These are phyloP conservation scores for Buphagus erythrorhynchus DNA, from an alignment of 2,797 vertebrate genomes.

Conservation along the genomic window DNA sequence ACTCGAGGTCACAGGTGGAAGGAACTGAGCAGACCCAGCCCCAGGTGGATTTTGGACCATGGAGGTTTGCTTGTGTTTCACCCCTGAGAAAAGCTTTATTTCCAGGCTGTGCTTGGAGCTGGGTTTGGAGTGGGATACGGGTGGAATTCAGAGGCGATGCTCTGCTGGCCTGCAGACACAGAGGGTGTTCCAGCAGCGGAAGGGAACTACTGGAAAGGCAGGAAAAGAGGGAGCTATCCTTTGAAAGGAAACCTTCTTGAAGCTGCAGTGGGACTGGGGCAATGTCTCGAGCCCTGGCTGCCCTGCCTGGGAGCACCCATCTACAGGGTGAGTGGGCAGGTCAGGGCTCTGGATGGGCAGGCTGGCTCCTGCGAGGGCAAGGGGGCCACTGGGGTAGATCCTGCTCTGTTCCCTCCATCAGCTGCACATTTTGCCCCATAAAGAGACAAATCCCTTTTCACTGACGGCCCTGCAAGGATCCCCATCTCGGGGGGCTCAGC, in stretches of 20 bases:
- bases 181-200: not conserved
- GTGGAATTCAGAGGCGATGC: not conserved
- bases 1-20: not conserved
- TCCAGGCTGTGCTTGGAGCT: not conserved
- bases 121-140: rapidly evolving
- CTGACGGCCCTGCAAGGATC: not conserved
- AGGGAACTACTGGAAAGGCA: not conserved
- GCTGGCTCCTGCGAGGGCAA: not conserved
- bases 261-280: not conserved
- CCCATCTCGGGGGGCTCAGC: not conserved
- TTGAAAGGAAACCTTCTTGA: not conserved
- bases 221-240: not conserved
- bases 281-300: not conserved
- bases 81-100: not conserved
- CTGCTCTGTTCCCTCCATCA: not conserved
- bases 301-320: not conserved
- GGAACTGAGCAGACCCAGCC: not conserved
- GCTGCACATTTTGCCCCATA: not conserved
- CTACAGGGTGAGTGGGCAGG: rapidly evolving
- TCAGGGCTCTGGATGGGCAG: not conserved
- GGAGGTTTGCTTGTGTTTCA: not conserved
- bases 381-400: not conserved
- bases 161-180: not conserved
- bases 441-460: not conserved
- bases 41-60: not conserved